Evolutionary conservation across 2,113 vertebrate species (phyloP).

Genomic region (Fulica atra): DNA sequence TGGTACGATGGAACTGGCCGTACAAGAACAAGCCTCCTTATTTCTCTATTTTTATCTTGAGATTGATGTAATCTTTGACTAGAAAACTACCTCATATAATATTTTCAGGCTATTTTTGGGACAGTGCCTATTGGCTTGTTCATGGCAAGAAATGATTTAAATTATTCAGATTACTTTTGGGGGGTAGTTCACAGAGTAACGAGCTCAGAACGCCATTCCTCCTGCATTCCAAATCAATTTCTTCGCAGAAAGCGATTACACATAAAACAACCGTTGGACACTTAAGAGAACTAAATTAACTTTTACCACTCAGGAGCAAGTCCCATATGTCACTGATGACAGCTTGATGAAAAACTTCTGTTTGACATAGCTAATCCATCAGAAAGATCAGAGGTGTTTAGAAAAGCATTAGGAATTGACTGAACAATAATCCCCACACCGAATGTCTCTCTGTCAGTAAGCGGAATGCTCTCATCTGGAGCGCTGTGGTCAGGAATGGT

Average conservation of each 20-base stretch:
- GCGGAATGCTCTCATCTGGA: too few species aligned
- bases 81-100: not conserved
- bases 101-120: not conserved
- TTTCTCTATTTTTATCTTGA: not conserved
- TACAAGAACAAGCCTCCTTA: not conserved
- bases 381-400: not conserved
- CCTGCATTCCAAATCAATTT: not conserved
- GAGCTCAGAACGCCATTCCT: not conserved
- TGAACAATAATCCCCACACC: not conserved
- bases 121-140: not conserved
- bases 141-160: not conserved
- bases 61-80: not conserved
- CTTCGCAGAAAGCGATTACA: not conserved
- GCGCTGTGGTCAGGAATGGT: not conserved
- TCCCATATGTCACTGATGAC: not conserved
- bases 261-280: not conserved
- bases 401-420: not conserved
- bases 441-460: not conserved
- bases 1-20: not conserved
- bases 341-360: not conserved
- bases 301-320: not conserved
- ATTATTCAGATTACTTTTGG: not conserved
- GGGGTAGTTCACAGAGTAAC: not conserved
- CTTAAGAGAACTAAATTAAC: not conserved
- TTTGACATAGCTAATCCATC: not conserved